phyloP scores from a whole-genome alignment of 2,888 invertebrate genomes.

The Eupithecia subfuscata region DNA sequence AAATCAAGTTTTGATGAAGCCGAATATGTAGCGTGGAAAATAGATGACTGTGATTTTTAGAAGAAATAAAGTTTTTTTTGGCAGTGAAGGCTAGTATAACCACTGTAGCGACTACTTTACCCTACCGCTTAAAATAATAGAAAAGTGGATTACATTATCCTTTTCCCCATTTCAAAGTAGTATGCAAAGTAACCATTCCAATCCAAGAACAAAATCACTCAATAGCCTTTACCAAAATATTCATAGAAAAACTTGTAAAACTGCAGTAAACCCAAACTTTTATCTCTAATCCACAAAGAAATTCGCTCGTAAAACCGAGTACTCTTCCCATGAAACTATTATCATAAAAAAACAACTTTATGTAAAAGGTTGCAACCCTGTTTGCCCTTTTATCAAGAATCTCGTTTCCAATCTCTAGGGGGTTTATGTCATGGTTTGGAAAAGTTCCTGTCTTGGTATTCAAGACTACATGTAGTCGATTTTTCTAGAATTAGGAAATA shows the following conservation, averaged over 20 bases:
- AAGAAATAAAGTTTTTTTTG: too few relatives aligned
- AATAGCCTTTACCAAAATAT: background rate
- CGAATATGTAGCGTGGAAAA: too few relatives aligned
- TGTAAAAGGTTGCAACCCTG: constrained; percentile 15
- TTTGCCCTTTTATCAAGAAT: constrained; percentile 13
- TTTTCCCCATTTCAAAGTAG: background rate
- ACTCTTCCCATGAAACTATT: background rate
- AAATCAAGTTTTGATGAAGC: too few relatives aligned
- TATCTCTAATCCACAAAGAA: constrained; percentile 6
- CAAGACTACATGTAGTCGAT: constrained; percentile 3
- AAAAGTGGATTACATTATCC: background rate
- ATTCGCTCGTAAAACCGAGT: background rate
- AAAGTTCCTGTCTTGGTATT: background rate
- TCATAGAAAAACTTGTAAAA: constrained; percentile 11
- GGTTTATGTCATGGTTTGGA: constrained; percentile 13
- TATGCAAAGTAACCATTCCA: background rate
- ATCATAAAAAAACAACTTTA: constrained; percentile 8
- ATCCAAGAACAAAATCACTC: background rate
- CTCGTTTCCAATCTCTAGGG: constrained; percentile 15
- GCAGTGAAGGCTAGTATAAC: too few relatives aligned
- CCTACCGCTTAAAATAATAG: too few relatives aligned
- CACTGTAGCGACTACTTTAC: too few relatives aligned
- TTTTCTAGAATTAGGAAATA: background rate
- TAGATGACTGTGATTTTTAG: too few relatives aligned
- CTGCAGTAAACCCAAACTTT: constrained; percentile 5